Evolutionary conservation across 2,888 invertebrate genomes (phyloP).

Genomic region (Bembecia ichneumoniformis): DNA sequence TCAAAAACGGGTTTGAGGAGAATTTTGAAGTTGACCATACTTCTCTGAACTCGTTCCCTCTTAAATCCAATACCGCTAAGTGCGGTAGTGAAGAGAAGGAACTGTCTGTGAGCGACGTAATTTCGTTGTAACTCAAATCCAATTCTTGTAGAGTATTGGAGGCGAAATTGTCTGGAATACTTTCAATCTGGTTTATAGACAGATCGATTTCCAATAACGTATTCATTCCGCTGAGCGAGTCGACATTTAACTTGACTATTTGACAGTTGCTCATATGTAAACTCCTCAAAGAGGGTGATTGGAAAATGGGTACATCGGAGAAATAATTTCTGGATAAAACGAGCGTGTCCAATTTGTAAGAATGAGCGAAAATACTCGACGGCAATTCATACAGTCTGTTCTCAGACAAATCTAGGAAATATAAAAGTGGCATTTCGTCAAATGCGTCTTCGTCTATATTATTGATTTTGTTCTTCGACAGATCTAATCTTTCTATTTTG

Average conservation of each 20-base stretch:
- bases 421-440: constrained; percentile 63
- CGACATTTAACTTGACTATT: constrained; percentile 64
- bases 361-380: constrained; percentile 68
- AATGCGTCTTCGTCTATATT: constrained; percentile 74
- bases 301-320: constrained; percentile 68
- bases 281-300: constrained; percentile 68
- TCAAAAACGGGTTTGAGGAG: constrained; percentile 71
- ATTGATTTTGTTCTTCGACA: constrained; percentile 77
- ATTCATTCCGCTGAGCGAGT: constrained; percentile 69
- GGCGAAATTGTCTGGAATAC: constrained; percentile 71
- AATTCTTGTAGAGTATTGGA: constrained; percentile 74
- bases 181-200: constrained; percentile 76
- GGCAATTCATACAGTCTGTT: constrained; percentile 76
- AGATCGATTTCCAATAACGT: constrained; percentile 74
- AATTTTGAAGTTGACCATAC: constrained; percentile 75
- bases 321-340: constrained; percentile 78
- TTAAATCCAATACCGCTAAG: constrained; percentile 76
- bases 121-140: constrained; percentile 73
- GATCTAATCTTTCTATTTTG: constrained; percentile 69
- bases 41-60: constrained; percentile 79
- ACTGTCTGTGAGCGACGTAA: constrained; percentile 71
- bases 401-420: constrained; percentile 76
- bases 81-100: constrained; percentile 76
- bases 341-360: constrained; percentile 69
- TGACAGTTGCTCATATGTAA: constrained; percentile 77